Evolutionary conservation across 1,140 invertebrate genomes (phyloP), one percentile per base, ranked within the genome.

Genomic region (Proales similis): DNA sequence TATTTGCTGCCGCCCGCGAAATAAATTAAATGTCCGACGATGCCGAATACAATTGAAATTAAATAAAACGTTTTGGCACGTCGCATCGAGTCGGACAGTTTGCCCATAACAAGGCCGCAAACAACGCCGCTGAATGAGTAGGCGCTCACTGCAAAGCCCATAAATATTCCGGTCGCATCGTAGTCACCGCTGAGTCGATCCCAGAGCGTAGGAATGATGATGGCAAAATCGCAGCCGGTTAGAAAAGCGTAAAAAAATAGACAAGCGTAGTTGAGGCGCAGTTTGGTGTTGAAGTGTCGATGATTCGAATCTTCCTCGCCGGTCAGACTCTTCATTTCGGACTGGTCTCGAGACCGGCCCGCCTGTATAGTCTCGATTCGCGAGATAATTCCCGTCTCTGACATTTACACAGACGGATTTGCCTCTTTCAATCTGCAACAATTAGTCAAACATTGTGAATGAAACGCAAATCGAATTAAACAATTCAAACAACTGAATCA

Each of bases 51-150:
- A 64, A 67, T 68, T 17, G 65, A 65, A 4, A 66, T 33, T 9
- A 69, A 24, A 4, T 68, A 27, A 38, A 69, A 62, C 2, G 39
- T 19, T 38, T 63, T 65, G 1, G 63, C 64, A 39, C 67, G 66
- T 14, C 62, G 6, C 32, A 42, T 53, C 39, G 30, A 39, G 43
- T 69, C 68, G 17, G 49, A 64, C 48, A 61, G 63, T 46, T 63
- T 60, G 1, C 68, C 68, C 19, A 67, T 48, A 1, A 69, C n/a
- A 26, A 66, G 62, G 22, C 64, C 66, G 9, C 64, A 45, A 24
- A 69, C 32, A 14, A 67, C 61, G 6, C 65, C 65, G 2, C 63
- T 65, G 26, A 69, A 24, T 30, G 65, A 67, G 48, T 64, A 68
- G 0, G 65, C 64, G 24, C 65, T 42, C 11, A 69, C 63, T 0